Evolutionary conservation across 2,888 invertebrate species (phyloP).

Genomic region (Notodonta ziczac): DNA sequence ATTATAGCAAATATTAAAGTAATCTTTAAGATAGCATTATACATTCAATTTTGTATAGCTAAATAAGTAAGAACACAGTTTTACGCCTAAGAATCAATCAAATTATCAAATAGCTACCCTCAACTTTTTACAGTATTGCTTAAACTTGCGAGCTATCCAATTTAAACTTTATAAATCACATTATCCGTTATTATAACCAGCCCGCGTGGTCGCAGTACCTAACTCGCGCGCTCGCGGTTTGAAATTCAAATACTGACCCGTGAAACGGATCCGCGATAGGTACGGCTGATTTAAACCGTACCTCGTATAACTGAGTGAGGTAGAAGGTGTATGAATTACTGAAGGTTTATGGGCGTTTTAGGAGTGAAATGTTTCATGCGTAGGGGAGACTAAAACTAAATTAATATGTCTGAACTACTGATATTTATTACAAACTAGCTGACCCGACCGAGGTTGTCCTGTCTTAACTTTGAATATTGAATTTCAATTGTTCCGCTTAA

Average conservation of each 20-base stretch:
- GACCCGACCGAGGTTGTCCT: no score
- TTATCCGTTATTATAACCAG: slow-evolving; percentile 33
- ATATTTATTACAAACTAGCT: not conserved
- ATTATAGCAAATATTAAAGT: no score
- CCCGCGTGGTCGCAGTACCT: slow-evolving; percentile 27
- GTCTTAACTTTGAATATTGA: no score
- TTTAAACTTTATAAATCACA: slow-evolving; percentile 20
- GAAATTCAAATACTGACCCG: slow-evolving; percentile 45
- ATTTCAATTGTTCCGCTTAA: no score
- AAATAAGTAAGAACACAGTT: no score
- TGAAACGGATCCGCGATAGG: slow-evolving; percentile 20
- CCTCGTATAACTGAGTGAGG: slow-evolving; percentile 1
- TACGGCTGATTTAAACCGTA: slow-evolving; percentile 22
- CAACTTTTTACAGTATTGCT: not conserved
- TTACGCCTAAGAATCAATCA: no score
- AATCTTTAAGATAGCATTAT: no score
- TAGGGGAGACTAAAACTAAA: no score
- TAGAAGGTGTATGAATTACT: not conserved
- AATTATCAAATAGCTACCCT: not conserved
- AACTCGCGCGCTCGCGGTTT: slow-evolving; percentile 29
- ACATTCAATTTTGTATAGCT: no score
- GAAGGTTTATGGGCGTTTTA: not conserved
- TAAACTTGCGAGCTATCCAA: slow-evolving; percentile 6
- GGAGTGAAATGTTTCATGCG: no score
- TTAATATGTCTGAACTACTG: not conserved